phyloP scores from a whole-genome alignment of 2,888 invertebrate species.

The Lepidochrysops patricia region DNA sequence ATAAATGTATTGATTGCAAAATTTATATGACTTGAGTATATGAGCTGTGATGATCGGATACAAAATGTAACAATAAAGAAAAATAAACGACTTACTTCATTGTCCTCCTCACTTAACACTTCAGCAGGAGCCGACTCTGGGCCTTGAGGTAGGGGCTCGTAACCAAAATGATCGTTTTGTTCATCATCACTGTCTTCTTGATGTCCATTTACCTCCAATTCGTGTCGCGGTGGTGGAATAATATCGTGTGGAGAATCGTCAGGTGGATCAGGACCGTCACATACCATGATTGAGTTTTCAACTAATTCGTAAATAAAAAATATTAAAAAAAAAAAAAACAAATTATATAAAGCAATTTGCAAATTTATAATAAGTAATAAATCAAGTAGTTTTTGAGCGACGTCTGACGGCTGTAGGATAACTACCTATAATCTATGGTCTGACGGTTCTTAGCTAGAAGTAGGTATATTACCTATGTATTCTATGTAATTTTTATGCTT shows the following conservation, averaged over 20 bases:
- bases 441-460: too few relatives aligned
- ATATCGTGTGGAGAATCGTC: constrained; percentile 57
- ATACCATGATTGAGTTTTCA: constrained; percentile 64
- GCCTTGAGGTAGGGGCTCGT: constrained; percentile 68
- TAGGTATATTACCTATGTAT: too few relatives aligned
- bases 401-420: too few relatives aligned
- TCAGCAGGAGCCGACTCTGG: constrained; percentile 47
- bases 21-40: too few relatives aligned
- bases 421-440: too few relatives aligned
- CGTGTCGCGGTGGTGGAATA: constrained; percentile 52
- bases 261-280: constrained; percentile 65
- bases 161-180: constrained; percentile 66
- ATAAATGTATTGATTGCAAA: too few relatives aligned
- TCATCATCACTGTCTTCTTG: constrained; percentile 70
- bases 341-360: too few relatives aligned
- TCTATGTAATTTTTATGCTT: too few relatives aligned
- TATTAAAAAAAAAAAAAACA: too few relatives aligned
- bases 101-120: constrained; percentile 43
- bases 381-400: too few relatives aligned
- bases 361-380: too few relatives aligned
- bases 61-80: background rate
- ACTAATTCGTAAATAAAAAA: background rate
- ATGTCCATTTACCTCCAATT: constrained; percentile 46
- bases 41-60: too few relatives aligned
- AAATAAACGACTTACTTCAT: constrained; percentile 29